These are phyloP conservation scores for Galaxias olidus DNA, from an alignment of 2,797 vertebrate species.

Conservation along the genomic window DNA sequence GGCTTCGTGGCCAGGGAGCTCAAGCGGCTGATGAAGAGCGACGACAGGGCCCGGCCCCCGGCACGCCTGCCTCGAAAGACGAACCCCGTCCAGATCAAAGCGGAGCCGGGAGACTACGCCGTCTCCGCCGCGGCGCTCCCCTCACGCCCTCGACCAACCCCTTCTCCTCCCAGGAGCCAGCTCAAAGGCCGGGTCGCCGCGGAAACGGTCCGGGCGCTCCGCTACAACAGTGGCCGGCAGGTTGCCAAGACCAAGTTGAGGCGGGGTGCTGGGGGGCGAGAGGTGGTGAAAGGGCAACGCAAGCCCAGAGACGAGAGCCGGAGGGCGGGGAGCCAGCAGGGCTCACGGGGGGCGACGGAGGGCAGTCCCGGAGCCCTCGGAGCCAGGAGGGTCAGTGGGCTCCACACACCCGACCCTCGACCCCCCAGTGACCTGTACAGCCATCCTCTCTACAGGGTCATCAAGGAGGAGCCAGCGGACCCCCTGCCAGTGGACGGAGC, in stretches of 20 bases:
- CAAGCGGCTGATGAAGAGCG: constrained; percentile 58
- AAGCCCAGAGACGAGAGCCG: constrained; percentile 43
- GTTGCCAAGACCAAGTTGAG: constrained; percentile 47
- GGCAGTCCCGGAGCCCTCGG: constrained; percentile 20
- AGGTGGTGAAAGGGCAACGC: constrained; percentile 27
- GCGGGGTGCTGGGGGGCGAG: constrained; percentile 23
- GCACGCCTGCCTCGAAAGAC: constrained; percentile 35
- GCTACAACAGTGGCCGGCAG: constrained; percentile 63
- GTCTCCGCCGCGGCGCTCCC: constrained; percentile 58
- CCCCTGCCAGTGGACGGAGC: constrained; percentile 65
- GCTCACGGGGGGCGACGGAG: constrained; percentile 19
- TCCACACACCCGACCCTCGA: constrained; percentile 46
- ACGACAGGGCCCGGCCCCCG: constrained; percentile 17
- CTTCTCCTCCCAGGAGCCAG: constrained; percentile 20
- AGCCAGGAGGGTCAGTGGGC: constrained; percentile 25
- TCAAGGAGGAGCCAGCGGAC: constrained; percentile 80
- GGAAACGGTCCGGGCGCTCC: constrained; percentile 45
- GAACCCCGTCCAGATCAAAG: constrained; percentile 64
- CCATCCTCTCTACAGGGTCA: constrained; percentile 75
- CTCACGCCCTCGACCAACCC: constrained; percentile 13
- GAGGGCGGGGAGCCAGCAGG: constrained; percentile 34
- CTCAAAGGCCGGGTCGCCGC: constrained; percentile 20
- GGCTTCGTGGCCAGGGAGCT: constrained; percentile 55
- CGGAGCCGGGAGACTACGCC: constrained; percentile 63
- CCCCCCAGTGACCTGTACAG: constrained; percentile 57